Conservation (phyloP, 2,888 invertebrate genomes). For the Cheilosia urbana region DNA sequence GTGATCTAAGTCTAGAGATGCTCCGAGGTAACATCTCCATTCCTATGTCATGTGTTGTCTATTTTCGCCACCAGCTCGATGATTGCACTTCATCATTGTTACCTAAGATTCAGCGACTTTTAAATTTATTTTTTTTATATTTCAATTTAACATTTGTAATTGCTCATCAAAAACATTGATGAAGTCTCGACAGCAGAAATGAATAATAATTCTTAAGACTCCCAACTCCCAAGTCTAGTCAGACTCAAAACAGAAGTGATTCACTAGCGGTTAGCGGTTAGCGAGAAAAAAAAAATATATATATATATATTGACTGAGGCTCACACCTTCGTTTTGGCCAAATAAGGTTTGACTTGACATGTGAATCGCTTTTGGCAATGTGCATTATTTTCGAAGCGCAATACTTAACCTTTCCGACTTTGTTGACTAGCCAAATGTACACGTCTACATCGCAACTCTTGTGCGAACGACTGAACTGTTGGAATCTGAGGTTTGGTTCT, state of each 20-base stretch:
- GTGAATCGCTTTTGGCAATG: background rate
- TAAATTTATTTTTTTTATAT: too few relatives aligned
- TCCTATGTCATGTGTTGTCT: background rate
- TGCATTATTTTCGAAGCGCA: conserved; percentile 37
- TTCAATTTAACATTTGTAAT: conserved; percentile 25
- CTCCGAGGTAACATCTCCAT: conserved; percentile 13
- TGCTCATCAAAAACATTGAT: conserved; percentile 62
- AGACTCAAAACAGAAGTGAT: conserved; percentile 9
- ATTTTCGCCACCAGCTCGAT: conserved; percentile 7
- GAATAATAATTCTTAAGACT: background rate
- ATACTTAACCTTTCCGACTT: conserved; percentile 51
- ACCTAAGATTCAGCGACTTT: conserved; percentile 11
- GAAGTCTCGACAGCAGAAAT: background rate
- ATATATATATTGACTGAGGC: background rate
- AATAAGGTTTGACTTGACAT: conserved; percentile 24
- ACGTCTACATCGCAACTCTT: background rate
- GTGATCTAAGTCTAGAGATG: conserved; percentile 58
- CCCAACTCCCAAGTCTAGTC: background rate
- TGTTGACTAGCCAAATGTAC: conserved; percentile 46
- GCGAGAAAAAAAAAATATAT: background rate
- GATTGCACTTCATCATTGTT: conserved; percentile 45
- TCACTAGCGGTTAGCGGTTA: background rate
- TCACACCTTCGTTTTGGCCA: conserved; percentile 44
- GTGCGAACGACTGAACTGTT: conserved; percentile 10
- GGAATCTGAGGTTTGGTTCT: conserved; percentile 24